These are phyloP conservation scores for Aleiodes sp. DNA, from an alignment of 1,140 invertebrate species.

Conservation along the genomic window DNA sequence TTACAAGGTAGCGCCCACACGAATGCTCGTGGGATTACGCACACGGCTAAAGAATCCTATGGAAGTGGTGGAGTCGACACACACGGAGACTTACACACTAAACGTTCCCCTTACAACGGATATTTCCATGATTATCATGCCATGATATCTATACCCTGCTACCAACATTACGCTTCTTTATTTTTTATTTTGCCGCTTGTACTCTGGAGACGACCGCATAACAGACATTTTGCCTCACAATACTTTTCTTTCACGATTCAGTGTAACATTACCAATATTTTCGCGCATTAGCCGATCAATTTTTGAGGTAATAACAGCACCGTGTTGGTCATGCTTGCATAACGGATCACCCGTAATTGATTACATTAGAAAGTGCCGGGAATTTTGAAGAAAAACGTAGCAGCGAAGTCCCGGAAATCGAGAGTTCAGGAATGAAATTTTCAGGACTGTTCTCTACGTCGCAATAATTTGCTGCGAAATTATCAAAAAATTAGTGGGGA, in stretches of 20 bases:
- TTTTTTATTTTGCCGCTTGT: not conserved
- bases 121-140: slow-evolving; percentile 46
- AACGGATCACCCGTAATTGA: no score
- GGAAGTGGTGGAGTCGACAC: not conserved
- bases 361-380: no score
- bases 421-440: no score
- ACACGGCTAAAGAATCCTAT: not conserved
- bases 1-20: no score
- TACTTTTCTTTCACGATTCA: slow-evolving; percentile 4
- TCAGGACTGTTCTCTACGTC: no score
- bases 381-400: no score
- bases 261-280: not conserved
- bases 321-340: no score
- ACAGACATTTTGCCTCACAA: not conserved
- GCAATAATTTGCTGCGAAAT: no score
- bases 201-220: not conserved
- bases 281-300: not conserved
- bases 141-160: slow-evolving; percentile 38
- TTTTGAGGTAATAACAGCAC: not conserved
- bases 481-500: no score
- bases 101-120: slow-evolving; percentile 35
- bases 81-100: slow-evolving; percentile 31
- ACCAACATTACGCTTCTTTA: slow-evolving; percentile 27
- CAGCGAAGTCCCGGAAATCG: no score
- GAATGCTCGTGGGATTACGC: not conserved